Conservation (phyloP, 1,140 invertebrate genomes). For the Reticulitermes speratus region DNA sequence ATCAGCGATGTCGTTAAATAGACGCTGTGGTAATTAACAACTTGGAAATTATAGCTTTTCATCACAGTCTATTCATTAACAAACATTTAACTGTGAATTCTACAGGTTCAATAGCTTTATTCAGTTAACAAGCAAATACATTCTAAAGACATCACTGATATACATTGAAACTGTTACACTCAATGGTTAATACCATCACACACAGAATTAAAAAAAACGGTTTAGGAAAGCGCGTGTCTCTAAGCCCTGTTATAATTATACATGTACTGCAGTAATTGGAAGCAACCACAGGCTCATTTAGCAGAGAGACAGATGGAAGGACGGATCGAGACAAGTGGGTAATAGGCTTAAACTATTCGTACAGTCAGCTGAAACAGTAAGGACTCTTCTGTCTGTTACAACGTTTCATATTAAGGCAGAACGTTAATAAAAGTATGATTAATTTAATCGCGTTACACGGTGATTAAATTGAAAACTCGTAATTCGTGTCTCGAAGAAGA, state of each 20-base stretch:
- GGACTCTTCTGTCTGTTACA: not conserved
- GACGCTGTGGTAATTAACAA: constrained; percentile 26
- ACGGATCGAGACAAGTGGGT: constrained; percentile 2
- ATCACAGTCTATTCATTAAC: constrained; percentile 15
- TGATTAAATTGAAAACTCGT: no score
- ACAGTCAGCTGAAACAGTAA: not conserved
- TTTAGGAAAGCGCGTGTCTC: not conserved
- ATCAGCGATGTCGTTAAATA: not conserved
- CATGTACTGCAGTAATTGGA: not conserved
- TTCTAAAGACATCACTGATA: not conserved
- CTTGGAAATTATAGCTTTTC: constrained; percentile 25
- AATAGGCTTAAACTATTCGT: not conserved
- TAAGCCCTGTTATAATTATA: constrained; percentile 14
- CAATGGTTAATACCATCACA: constrained; percentile 6
- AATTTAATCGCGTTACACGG: no score
- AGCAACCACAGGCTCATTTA: constrained; percentile 10
- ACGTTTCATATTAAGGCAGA: not conserved
- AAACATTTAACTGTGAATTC: constrained; percentile 28
- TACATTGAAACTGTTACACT: not conserved
- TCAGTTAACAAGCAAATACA: constrained; percentile 15
- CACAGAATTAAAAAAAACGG: not conserved
- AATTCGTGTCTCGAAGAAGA: no score
- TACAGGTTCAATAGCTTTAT: constrained; percentile 12
- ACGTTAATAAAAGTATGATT: not conserved
- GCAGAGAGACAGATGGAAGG: not conserved